Conservation (phyloP, 2,888 invertebrate species). For the Cylloceria caligata region DNA sequence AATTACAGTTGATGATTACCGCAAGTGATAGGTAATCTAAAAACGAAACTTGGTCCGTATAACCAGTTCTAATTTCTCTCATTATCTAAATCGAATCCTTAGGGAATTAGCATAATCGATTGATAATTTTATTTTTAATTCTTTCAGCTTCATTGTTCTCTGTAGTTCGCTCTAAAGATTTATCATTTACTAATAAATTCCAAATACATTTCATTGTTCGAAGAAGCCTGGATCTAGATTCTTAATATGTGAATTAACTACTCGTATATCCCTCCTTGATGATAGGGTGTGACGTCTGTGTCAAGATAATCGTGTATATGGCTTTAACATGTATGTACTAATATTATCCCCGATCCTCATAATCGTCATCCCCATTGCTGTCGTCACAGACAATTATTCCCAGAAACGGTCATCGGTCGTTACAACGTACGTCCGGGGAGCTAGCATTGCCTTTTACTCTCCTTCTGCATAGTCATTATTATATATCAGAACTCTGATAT, state of each 20-base stretch:
- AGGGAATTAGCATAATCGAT: too few relatives aligned
- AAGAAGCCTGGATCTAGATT: background rate
- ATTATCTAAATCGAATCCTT: too few relatives aligned
- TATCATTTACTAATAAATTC: background rate
- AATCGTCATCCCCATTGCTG: constrained; percentile 12
- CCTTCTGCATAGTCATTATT: constrained; percentile 12
- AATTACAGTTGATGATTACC: too few relatives aligned
- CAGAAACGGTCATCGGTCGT: constrained; percentile 65
- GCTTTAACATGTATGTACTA: too few relatives aligned
- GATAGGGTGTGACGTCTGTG: background rate
- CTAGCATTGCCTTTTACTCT: constrained; percentile 22
- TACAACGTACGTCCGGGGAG: constrained; percentile 47
- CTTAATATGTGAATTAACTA: background rate
- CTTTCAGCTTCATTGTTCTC: too few relatives aligned
- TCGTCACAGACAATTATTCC: constrained; percentile 66
- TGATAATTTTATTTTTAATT: too few relatives aligned
- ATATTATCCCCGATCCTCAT: constrained; percentile 17
- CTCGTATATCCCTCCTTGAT: background rate
- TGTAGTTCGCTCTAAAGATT: too few relatives aligned
- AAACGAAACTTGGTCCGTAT: too few relatives aligned
- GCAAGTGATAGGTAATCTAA: too few relatives aligned
- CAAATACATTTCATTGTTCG: background rate
- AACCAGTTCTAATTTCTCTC: too few relatives aligned
- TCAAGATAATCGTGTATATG: background rate
- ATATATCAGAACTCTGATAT: constrained; percentile 25